Percentiles rank a stretch among this genome's conserved stretches.
phyloP scores from a whole-genome alignment of 2,888 invertebrate species.

The Acanthopleura granulata region DNA sequence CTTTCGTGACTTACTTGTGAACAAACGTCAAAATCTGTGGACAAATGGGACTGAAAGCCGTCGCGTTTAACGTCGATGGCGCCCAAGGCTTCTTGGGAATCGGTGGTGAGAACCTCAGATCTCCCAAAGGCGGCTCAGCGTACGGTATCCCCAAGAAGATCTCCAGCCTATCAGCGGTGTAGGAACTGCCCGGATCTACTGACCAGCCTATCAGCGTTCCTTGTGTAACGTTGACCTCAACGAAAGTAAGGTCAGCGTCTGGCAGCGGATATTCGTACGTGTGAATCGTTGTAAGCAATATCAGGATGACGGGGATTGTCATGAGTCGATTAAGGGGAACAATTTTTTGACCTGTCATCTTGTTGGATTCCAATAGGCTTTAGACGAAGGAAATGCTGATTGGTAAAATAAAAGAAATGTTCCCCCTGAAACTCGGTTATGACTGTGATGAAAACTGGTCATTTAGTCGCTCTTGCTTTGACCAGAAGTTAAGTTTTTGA shows the following conservation, averaged over 20 bases:
- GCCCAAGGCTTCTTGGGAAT: slow-evolving; percentile 32
- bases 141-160: slow-evolving; percentile 42
- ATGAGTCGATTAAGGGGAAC: too few species aligned
- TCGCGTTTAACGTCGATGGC: slow-evolving; percentile 21
- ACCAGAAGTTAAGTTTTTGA: too few species aligned
- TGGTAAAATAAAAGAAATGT: too few species aligned
- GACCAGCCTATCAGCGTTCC: not conserved
- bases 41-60: slow-evolving; percentile 27
- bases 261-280: too few species aligned
- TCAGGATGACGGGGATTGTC: too few species aligned
- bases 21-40: slow-evolving; percentile 27
- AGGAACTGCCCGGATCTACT: not conserved
- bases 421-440: too few species aligned
- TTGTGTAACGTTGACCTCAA: not conserved
- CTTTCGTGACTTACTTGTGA: slow-evolving; percentile 18
- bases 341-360: too few species aligned
- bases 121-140: slow-evolving; percentile 37
- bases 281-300: too few species aligned
- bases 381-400: too few species aligned
- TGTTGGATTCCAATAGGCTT: too few species aligned
- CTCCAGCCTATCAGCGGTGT: slow-evolving; percentile 21
- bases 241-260: not conserved
- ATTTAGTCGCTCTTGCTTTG: too few species aligned
- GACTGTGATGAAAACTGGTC: too few species aligned
- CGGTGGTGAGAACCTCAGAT: slow-evolving; percentile 35